Conservation (phyloP, 2,888 invertebrate species). For the Caenorhabditis sulstoni region DNA sequence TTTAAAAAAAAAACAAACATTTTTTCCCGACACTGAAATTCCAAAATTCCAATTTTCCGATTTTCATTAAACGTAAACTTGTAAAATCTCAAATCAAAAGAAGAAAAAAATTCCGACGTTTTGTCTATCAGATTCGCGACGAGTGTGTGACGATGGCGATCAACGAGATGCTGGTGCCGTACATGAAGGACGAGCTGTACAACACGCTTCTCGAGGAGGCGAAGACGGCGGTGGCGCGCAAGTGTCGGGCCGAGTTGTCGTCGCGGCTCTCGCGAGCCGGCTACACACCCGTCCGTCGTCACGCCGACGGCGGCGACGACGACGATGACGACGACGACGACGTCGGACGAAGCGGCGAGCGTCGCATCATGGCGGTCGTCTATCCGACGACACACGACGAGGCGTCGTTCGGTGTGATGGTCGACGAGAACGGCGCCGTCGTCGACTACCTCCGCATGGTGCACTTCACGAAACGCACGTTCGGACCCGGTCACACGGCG, state of each 20-base stretch:
- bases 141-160: slow-evolving; percentile 90
- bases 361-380: slow-evolving; percentile 90
- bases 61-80: too few relatives aligned
- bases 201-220: slow-evolving; percentile 89
- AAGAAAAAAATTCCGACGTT: too few relatives aligned
- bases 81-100: too few relatives aligned
- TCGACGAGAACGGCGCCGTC: slow-evolving; percentile 92
- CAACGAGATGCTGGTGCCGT: slow-evolving; percentile 91
- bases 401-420: slow-evolving; percentile 85
- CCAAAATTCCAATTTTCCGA: too few relatives aligned
- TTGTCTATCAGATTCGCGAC: too few relatives aligned
- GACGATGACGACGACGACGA: slow-evolving; percentile 77
- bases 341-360: slow-evolving; percentile 81
- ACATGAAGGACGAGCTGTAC: slow-evolving; percentile 90
- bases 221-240: slow-evolving; percentile 83
- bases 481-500: slow-evolving; percentile 50
- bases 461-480: slow-evolving; percentile 86
- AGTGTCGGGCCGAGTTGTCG: slow-evolving; percentile 54
- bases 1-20: too few relatives aligned
- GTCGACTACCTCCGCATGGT: slow-evolving; percentile 92
- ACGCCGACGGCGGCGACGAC: slow-evolving; percentile 34
- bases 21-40: too few relatives aligned
- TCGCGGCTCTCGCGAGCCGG: slow-evolving; percentile 49
- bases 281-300: slow-evolving; percentile 48
- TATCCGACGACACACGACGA: slow-evolving; percentile 82